Evolutionary conservation across 2,113 vertebrate genomes (phyloP).

Genomic region (Serinus canaria): DNA sequence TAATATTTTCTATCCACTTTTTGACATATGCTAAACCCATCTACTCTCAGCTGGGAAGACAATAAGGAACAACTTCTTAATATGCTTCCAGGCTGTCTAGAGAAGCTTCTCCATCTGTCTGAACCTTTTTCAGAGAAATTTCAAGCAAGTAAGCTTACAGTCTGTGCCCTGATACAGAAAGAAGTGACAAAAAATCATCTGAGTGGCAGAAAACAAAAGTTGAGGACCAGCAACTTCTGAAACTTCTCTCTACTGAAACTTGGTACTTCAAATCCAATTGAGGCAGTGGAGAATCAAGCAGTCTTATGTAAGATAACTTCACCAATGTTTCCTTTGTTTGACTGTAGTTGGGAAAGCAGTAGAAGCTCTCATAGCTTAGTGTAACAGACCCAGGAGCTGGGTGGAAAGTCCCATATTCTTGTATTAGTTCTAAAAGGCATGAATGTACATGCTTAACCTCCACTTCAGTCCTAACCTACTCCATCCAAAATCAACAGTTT

Average conservation of each 20-base stretch:
- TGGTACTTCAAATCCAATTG: neutral
- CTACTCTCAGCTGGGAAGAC: constrained; percentile 13
- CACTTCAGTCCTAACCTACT: neutral
- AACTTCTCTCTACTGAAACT: neutral
- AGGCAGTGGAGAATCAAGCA: neutral
- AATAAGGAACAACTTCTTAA: constrained; percentile 10
- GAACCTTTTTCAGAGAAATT: neutral
- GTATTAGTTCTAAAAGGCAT: neutral
- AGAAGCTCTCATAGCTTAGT: neutral
- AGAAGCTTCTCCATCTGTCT: neutral
- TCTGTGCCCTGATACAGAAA: neutral
- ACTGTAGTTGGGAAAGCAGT: neutral
- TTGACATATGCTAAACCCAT: neutral
- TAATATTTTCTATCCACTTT: constrained; percentile 18
- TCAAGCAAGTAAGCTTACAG: neutral
- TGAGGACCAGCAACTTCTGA: neutral
- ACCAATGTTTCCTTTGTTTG: neutral
- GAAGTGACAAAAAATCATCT: neutral
- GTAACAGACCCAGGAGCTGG: neutral
- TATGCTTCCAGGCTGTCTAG: neutral
- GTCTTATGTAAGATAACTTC: neutral
- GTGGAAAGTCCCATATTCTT: neutral
- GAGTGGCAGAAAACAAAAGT: neutral
- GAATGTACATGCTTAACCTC: neutral
- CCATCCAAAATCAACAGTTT: neutral